Evolutionary conservation across 1,140 invertebrate species (phyloP).

Genomic region (Penaeus indicus): DNA sequence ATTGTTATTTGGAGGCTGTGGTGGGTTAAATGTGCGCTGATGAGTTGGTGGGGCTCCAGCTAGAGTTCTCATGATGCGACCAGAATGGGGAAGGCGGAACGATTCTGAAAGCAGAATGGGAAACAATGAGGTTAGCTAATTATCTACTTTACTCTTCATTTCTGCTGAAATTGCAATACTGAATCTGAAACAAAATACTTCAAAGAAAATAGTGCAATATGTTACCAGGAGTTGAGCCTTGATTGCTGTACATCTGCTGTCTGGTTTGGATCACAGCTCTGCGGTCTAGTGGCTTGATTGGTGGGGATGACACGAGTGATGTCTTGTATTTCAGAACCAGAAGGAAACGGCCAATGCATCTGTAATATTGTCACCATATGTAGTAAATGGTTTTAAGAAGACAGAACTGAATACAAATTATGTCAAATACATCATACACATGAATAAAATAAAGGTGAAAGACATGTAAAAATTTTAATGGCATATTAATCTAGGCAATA

Average conservation of each 20-base stretch:
- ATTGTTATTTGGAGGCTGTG: constrained; percentile 30
- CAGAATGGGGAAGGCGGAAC: constrained; percentile 41
- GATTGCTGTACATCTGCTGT: background rate
- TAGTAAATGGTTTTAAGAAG: background rate
- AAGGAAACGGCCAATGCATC: constrained; percentile 49
- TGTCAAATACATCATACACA: background rate
- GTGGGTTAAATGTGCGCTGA: constrained; percentile 54
- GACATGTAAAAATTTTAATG: too few species aligned
- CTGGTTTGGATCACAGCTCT: constrained; percentile 25
- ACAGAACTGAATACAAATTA: background rate
- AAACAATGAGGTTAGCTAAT: background rate
- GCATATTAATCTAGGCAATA: background rate
- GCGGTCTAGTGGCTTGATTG: constrained; percentile 50
- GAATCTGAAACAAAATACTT: background rate
- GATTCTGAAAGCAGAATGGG: constrained; percentile 7
- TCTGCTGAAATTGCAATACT: background rate
- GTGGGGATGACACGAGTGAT: constrained; percentile 45
- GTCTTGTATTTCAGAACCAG: constrained; percentile 25
- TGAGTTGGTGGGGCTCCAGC: constrained; percentile 60
- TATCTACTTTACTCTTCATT: background rate
- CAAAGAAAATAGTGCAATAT: too few species aligned
- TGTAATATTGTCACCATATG: background rate
- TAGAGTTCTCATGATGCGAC: constrained; percentile 59
- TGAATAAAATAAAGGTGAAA: background rate
- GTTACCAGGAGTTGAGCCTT: constrained; percentile 30